Evolutionary conservation across 2,113 vertebrate genomes (phyloP).

Genomic region (Tragelaphus imberbis): DNA sequence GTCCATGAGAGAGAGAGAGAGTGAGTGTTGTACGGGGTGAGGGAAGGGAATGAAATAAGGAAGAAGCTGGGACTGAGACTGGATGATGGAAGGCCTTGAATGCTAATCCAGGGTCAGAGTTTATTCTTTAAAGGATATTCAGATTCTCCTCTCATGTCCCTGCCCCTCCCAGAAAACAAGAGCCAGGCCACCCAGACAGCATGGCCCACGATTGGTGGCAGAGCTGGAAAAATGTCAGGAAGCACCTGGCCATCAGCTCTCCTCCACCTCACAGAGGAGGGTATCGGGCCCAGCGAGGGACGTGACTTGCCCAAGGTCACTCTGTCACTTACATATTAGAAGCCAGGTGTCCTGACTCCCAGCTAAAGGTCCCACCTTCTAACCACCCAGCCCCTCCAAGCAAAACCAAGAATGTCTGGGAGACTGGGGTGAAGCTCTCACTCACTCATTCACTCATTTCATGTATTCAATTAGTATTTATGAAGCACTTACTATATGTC

Average conservation of each 20-base stretch:
- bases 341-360: not conserved
- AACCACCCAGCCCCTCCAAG: not conserved
- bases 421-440: not conserved
- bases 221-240: not conserved
- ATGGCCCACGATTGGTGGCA: rapidly evolving
- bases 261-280: not conserved
- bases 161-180: not conserved
- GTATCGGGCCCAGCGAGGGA: not conserved
- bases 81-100: not conserved
- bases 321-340: not conserved
- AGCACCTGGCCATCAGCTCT: not conserved
- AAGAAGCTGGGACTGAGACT: not conserved
- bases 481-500: not conserved
- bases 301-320: not conserved
- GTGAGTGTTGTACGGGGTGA: not conserved
- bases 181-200: not conserved
- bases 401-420: not conserved
- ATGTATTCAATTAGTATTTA: not conserved
- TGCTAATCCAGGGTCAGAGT: not conserved
- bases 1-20: not conserved
- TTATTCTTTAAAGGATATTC: not conserved
- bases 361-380: not conserved
- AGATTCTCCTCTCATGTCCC: not conserved
- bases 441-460: not conserved
- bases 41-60: not conserved